Evolutionary conservation across 2,888 invertebrate genomes (phyloP).

Genomic region (Trypoxylon attenuatum): DNA sequence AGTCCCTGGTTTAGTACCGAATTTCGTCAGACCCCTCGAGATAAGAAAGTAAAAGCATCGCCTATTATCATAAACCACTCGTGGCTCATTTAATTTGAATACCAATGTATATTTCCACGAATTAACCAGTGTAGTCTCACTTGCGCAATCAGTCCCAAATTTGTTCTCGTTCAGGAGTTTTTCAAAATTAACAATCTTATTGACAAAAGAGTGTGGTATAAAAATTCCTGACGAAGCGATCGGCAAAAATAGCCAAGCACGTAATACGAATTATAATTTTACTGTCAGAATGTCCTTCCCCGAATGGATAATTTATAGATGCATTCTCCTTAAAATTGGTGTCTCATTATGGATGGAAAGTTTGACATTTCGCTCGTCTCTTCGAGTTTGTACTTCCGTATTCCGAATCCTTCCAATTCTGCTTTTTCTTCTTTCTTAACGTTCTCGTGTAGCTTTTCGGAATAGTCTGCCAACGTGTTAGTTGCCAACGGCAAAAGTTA

Average conservation of each 20-base stretch:
- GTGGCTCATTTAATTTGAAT: background rate
- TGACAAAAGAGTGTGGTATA: background rate
- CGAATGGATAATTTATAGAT: constrained; percentile 33
- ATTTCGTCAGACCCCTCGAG: background rate
- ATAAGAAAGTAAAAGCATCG: background rate
- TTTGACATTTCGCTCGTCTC: constrained; percentile 21
- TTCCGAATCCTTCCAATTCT: background rate
- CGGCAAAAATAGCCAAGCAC: constrained; percentile 43
- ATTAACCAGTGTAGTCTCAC: background rate
- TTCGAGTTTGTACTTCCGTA: background rate
- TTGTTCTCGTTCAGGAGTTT: too few species aligned
- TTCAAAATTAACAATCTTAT: too few species aligned
- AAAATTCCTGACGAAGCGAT: constrained; percentile 18
- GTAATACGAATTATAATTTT: constrained; percentile 58
- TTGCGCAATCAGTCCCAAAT: background rate
- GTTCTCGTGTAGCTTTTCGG: too few species aligned
- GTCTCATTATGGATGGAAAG: constrained; percentile 17
- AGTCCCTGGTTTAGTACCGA: background rate
- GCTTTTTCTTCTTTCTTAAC: too few species aligned
- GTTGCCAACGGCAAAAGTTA: too few species aligned
- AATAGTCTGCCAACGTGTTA: too few species aligned
- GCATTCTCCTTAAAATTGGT: constrained; percentile 16
- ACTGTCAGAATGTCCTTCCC: constrained; percentile 38
- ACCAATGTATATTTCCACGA: background rate
- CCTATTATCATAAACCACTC: background rate